phyloP scores from a whole-genome alignment of 2,797 vertebrate genomes.

The Urosaurus nigricauda region DNA sequence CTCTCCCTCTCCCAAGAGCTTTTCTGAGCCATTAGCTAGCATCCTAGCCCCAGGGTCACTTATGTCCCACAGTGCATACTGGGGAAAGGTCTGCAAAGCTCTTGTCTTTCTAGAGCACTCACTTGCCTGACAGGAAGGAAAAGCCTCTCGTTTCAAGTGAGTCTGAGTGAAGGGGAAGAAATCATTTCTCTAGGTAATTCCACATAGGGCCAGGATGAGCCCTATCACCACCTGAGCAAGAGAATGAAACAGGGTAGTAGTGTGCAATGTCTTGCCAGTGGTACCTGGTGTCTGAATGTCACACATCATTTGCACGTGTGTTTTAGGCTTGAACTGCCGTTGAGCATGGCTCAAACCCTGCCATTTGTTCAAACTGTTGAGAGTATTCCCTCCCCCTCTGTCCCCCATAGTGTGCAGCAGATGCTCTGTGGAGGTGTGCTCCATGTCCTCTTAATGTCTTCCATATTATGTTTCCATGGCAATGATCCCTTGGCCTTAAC shows the following conservation, averaged over 20 bases:
- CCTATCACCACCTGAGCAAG: slow-evolving; percentile 31
- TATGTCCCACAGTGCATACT: slow-evolving; percentile 41
- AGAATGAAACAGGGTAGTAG: slow-evolving; percentile 46
- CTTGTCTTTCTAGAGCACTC: slow-evolving; percentile 19
- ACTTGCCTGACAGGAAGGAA: background rate
- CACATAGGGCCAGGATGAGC: slow-evolving; percentile 19
- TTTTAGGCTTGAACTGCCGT: slow-evolving; percentile 63
- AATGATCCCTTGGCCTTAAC: slow-evolving; percentile 95
- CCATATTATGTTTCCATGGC: slow-evolving; percentile 89
- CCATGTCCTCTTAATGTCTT: slow-evolving; percentile 84
- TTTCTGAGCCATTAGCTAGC: slow-evolving; percentile 60
- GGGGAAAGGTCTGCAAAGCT: slow-evolving; percentile 6
- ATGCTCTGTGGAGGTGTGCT: slow-evolving; percentile 58
- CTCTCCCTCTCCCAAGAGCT: slow-evolving; percentile 9
- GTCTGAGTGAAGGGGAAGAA: slow-evolving; percentile 2
- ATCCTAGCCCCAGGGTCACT: slow-evolving; percentile 36
- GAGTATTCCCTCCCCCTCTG: slow-evolving; percentile 55
- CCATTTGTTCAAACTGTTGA: slow-evolving; percentile 67
- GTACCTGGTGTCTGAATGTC: slow-evolving; percentile 50
- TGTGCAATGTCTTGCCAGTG: slow-evolving; percentile 43
- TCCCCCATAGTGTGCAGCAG: slow-evolving; percentile 57
- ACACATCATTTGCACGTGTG: slow-evolving; percentile 59
- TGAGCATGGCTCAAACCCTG: slow-evolving; percentile 57
- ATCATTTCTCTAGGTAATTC: slow-evolving; percentile 26
- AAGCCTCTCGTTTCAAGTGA: slow-evolving; percentile 24